Evolutionary conservation across 2,797 vertebrate genomes (phyloP).

Genomic region (Myiothlypis chrysogaster): DNA sequence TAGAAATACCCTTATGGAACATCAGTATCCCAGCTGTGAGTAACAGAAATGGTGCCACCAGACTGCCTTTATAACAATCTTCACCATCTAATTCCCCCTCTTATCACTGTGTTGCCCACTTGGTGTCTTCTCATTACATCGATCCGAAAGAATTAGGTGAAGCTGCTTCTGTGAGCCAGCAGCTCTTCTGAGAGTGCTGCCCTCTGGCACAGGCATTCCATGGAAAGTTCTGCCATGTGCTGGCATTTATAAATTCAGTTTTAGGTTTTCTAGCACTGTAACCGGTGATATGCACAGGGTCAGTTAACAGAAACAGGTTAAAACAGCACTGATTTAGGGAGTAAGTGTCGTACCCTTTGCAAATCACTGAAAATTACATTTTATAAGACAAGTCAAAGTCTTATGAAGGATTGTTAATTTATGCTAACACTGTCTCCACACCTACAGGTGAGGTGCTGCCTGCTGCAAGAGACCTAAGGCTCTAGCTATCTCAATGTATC

Average conservation of each 20-base stretch:
- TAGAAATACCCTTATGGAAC: background rate
- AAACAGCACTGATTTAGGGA: background rate
- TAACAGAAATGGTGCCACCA: background rate
- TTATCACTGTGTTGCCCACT: background rate
- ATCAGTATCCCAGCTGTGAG: background rate
- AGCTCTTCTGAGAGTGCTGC: background rate
- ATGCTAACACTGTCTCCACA: background rate
- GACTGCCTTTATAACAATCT: background rate
- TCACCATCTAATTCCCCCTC: background rate
- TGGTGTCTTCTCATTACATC: background rate
- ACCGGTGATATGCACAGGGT: rapidly evolving
- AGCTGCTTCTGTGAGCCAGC: background rate
- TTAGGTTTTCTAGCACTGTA: background rate
- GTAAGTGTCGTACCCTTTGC: background rate
- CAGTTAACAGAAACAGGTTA: background rate
- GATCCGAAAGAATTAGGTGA: background rate
- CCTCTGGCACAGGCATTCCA: background rate
- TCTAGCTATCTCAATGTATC: background rate
- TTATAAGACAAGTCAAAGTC: background rate
- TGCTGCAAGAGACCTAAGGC: background rate
- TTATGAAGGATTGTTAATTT: background rate
- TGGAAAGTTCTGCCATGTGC: background rate
- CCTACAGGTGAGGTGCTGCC: background rate
- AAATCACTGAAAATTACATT: background rate
- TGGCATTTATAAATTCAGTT: background rate